phyloP scores from a whole-genome alignment of 2,797 vertebrate species.

The Argentina silus region DNA sequence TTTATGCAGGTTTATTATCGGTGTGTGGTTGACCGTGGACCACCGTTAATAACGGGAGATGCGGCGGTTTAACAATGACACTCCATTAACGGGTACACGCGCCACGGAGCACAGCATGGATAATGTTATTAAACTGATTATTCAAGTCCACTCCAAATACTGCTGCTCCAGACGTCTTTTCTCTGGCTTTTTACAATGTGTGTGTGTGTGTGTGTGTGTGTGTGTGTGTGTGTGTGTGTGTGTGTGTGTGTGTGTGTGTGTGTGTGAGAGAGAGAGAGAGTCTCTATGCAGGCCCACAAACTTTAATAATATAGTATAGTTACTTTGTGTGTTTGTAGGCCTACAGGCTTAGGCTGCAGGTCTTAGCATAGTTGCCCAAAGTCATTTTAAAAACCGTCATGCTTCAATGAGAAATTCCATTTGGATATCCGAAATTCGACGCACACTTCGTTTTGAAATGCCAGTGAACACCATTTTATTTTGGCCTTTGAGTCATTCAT shows the following conservation, averaged over 20 bases:
- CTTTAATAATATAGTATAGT: too few relatives aligned
- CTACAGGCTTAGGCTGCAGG: slow-evolving; percentile 20
- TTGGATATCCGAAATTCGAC: slow-evolving; percentile 43
- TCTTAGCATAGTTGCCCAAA: slow-evolving; percentile 31
- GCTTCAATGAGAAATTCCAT: slow-evolving; percentile 25
- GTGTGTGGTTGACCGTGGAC: slow-evolving; percentile 74
- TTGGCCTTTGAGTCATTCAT: slow-evolving; percentile 66
- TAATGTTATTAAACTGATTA: slow-evolving; percentile 81
- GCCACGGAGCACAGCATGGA: slow-evolving; percentile 69
- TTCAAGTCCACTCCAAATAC: slow-evolving; percentile 60
- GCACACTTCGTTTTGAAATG: slow-evolving; percentile 56
- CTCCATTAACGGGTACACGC: slow-evolving; percentile 72
- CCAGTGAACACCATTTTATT: slow-evolving; percentile 55
- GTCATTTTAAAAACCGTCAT: slow-evolving; percentile 27
- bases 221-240: neutral
- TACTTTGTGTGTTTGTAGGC: neutral
- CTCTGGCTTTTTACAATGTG: neutral
- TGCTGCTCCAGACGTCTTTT: slow-evolving; percentile 19
- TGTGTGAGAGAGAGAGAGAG: too few relatives aligned
- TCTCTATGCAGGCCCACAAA: too few relatives aligned
- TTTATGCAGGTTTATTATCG: slow-evolving; percentile 77
- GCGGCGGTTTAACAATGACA: slow-evolving; percentile 79
- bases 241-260: too few relatives aligned
- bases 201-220: neutral
- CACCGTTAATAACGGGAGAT: slow-evolving; percentile 76